A percentile compares a stretch with the other conserved stretches of the same genome.
Conservation (phyloP, 2,888 invertebrate species). For the Polymixis lichenea region DNA sequence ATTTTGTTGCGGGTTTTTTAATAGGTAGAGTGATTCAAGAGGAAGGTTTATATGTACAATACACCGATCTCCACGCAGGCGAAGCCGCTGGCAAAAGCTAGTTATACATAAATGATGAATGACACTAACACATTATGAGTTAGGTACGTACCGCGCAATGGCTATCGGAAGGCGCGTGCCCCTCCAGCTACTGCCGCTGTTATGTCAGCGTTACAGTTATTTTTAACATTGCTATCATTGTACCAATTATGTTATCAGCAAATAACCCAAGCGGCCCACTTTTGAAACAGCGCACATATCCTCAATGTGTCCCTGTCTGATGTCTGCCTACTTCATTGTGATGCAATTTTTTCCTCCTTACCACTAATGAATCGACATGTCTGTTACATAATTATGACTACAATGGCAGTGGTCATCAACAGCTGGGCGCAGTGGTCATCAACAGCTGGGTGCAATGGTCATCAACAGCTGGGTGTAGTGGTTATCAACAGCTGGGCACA, state of each 20-base stretch:
- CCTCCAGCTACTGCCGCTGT: neutral
- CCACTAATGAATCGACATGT: too few species aligned
- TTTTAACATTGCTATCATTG: conserved; percentile 14
- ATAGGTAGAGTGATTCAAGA: too few species aligned
- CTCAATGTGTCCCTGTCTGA: neutral
- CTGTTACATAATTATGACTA: neutral
- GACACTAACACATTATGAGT: too few species aligned
- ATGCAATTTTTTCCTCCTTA: too few species aligned
- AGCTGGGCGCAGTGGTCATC: too few species aligned
- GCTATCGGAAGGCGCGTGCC: neutral
- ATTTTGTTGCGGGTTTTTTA: too few species aligned
- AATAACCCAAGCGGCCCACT: conserved; percentile 1
- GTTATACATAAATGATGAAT: too few species aligned
- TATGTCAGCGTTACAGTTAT: conserved; percentile 25
- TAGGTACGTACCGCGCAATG: neutral
- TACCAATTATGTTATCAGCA: conserved; percentile 17
- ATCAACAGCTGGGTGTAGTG: neutral
- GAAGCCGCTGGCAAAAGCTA: too few species aligned
- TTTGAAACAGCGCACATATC: conserved; percentile 9
- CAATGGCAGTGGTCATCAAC: too few species aligned
- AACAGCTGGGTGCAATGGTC: too few species aligned
- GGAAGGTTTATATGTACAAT: too few species aligned
- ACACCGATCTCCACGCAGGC: too few species aligned
- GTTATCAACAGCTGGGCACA: neutral
- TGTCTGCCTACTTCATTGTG: neutral